phyloP scores from a whole-genome alignment of 2,113 vertebrate species.

The Oryzias curvinotus region DNA sequence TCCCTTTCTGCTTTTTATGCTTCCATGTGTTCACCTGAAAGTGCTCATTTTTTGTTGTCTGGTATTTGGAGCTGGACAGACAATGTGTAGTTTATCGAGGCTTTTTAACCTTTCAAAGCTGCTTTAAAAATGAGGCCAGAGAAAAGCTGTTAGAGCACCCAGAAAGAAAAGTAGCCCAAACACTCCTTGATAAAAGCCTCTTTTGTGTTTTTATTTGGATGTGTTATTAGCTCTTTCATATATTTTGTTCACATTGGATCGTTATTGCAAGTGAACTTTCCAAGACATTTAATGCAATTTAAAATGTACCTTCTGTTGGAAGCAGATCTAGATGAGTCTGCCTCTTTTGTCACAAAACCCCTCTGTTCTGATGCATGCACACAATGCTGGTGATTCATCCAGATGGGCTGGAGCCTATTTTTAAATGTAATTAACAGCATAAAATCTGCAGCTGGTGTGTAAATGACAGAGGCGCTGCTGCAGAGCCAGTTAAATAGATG shows the following conservation, averaged over 20 bases:
- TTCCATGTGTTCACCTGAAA: background rate
- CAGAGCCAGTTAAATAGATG: too few species aligned
- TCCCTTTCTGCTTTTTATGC: background rate
- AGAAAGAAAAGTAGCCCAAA: background rate
- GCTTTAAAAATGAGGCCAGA: background rate
- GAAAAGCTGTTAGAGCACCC: background rate
- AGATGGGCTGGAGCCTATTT: slow-evolving; percentile 15
- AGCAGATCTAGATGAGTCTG: background rate
- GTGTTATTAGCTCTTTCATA: background rate
- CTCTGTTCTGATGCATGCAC: slow-evolving; percentile 2
- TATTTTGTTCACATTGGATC: background rate
- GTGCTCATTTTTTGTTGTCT: background rate
- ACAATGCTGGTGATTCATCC: slow-evolving; percentile 30
- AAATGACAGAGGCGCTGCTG: too few species aligned
- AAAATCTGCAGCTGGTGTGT: slow-evolving; percentile 40
- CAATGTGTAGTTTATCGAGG: background rate
- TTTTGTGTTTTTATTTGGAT: background rate
- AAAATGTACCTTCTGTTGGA: background rate
- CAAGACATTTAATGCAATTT: background rate
- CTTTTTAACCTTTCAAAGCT: background rate
- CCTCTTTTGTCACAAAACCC: background rate
- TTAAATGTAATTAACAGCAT: slow-evolving; percentile 29
- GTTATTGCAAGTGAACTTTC: background rate
- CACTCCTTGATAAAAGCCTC: background rate
- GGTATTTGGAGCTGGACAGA: background rate